These are phyloP conservation scores for Chirona hameri DNA, from an alignment of 2,888 invertebrate genomes.

Conservation along the genomic window DNA sequence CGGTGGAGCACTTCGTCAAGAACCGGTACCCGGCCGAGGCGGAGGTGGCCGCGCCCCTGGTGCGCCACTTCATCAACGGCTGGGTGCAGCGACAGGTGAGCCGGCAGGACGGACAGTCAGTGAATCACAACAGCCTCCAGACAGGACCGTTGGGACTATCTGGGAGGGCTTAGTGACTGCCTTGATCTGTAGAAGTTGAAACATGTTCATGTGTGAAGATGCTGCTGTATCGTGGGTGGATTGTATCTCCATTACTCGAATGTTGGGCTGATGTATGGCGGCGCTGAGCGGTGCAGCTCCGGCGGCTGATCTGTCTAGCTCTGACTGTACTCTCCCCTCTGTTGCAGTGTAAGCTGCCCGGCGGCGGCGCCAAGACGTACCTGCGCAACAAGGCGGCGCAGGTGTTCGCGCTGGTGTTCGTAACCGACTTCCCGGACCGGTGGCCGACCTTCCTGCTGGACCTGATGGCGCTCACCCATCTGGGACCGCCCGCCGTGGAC, in stretches of 20 bases:
- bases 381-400: conserved; percentile 56
- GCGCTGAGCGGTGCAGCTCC: no score
- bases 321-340: not conserved
- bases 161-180: no score
- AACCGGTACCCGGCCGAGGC: conserved; percentile 45
- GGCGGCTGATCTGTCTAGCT: conserved; percentile 13
- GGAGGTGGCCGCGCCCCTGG: conserved; percentile 43
- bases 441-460: conserved; percentile 56
- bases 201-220: no score
- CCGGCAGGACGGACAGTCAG: not conserved
- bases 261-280: no score
- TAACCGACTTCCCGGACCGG: conserved; percentile 53
- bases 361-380: conserved; percentile 46
- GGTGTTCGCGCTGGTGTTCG: conserved; percentile 53
- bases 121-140: no score
- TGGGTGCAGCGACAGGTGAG: conserved; percentile 49
- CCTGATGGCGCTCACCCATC: conserved; percentile 46
- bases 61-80: conserved; percentile 47
- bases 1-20: conserved; percentile 52
- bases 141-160: no score
- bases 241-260: no score
- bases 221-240: no score
- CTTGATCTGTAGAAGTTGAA: no score
- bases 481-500: conserved; percentile 49
- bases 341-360: conserved; percentile 30